A percentile compares a stretch with the other conserved stretches of the same genome.
These are phyloP conservation scores for Pelochelys cantorii DNA, from an alignment of 2,797 vertebrate genomes.

Conservation along the genomic window DNA sequence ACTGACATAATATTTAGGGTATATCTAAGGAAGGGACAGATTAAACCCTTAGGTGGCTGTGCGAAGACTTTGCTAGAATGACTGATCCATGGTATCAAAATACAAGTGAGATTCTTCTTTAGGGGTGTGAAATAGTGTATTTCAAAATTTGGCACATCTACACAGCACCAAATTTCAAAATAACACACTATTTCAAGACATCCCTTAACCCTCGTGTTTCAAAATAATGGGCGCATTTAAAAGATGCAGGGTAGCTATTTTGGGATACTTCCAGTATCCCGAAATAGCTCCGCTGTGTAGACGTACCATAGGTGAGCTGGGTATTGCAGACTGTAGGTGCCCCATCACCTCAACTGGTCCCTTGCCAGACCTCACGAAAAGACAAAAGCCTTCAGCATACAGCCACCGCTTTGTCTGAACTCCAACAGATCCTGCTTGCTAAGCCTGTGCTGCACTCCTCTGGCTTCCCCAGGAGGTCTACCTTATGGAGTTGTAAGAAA, in stretches of 20 bases:
- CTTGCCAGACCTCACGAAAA: accelerated
- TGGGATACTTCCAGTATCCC: too few relatives aligned
- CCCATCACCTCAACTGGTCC: neutral
- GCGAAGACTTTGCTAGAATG: neutral
- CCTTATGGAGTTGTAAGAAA: neutral
- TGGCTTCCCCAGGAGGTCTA: neutral
- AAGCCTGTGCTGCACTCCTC: neutral
- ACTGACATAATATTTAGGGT: neutral
- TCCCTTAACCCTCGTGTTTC: too few relatives aligned
- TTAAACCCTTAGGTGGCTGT: neutral
- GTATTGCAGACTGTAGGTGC: neutral
- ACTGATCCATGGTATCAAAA: neutral
- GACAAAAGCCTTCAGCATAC: neutral
- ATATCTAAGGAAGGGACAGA: neutral
- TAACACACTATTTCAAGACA: too few relatives aligned
- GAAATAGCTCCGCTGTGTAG: too few relatives aligned
- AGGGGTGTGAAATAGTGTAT: too few relatives aligned
- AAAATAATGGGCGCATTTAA: too few relatives aligned
- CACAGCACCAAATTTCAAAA: too few relatives aligned
- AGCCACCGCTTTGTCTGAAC: neutral
- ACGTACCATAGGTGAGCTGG: neutral
- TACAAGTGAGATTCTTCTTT: neutral
- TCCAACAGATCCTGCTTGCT: accelerated
- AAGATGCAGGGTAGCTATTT: too few relatives aligned
- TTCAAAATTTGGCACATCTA: too few relatives aligned